These are phyloP conservation scores for Augochlora pura DNA, from an alignment of 1,140 invertebrate genomes.

Conservation along the genomic window DNA sequence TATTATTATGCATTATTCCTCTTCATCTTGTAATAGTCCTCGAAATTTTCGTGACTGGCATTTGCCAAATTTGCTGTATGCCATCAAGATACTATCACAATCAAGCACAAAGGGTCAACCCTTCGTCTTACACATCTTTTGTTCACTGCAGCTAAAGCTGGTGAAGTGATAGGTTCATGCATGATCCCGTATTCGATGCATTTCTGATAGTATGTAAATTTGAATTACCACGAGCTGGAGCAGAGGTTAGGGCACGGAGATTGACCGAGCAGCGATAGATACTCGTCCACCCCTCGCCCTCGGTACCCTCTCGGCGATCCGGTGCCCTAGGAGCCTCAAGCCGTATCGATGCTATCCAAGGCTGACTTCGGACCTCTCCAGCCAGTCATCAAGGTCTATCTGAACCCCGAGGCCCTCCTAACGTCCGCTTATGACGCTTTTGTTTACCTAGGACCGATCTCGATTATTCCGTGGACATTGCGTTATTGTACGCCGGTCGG, in stretches of 20 bases:
- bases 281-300: not conserved
- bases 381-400: conserved; percentile 13
- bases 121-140: conserved; percentile 40
- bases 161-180: conserved; percentile 31
- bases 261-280: conserved; percentile 29
- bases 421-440: conserved; percentile 13
- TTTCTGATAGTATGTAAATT: conserved; percentile 70
- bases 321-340: not conserved
- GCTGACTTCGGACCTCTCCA: conserved; percentile 1
- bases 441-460: conserved; percentile 22
- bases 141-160: conserved; percentile 46
- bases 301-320: not conserved
- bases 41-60: too few species aligned
- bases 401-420: not conserved
- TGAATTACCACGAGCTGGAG: conserved; percentile 54
- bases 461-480: conserved; percentile 32
- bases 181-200: conserved; percentile 62
- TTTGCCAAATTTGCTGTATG: too few species aligned
- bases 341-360: conserved; percentile 15
- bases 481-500: not conserved
- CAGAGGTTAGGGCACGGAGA: conserved; percentile 39
- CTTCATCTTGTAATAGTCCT: too few species aligned
- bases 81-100: too few species aligned
- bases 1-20: too few species aligned
- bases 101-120: not conserved